Evolutionary conservation across 2,888 invertebrate genomes (phyloP).

Genomic region (Pollenia amentaria): DNA sequence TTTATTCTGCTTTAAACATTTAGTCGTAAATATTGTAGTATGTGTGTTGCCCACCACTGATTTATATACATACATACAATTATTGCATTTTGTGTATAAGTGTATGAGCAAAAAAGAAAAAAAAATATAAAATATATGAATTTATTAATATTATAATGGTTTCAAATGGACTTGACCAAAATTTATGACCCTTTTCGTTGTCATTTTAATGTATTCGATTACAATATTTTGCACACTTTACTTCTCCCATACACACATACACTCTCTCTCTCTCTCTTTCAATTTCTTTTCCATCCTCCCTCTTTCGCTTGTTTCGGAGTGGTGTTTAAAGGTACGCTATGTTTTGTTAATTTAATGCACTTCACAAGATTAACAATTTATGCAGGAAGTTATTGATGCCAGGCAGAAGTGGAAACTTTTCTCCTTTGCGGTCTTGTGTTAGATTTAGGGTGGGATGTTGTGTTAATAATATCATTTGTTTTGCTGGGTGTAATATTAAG

Average conservation of each 20-base stretch:
- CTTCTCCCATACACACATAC: background rate
- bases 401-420: background rate
- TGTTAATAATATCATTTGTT: conserved; percentile 34
- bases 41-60: background rate
- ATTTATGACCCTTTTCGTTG: conserved; percentile 74
- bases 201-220: conserved; percentile 75
- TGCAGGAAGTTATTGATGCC: background rate
- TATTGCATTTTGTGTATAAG: conserved; percentile 18
- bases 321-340: conserved; percentile 50
- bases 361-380: conserved; percentile 61
- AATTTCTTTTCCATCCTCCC: background rate
- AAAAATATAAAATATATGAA: conserved; percentile 54
- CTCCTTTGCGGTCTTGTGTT: background rate
- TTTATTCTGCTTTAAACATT: too few relatives aligned
- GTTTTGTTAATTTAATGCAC: conserved; percentile 64
- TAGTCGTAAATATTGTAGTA: too few relatives aligned
- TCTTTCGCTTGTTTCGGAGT: background rate
- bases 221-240: conserved; percentile 59
- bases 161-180: conserved; percentile 76
- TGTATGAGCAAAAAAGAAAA: background rate
- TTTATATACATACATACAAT: conserved; percentile 22
- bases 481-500: conserved; percentile 29
- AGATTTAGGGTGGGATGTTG: conserved; percentile 26
- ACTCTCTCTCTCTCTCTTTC: background rate
- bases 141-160: conserved; percentile 79